phyloP scores from a whole-genome alignment of 2,113 vertebrate genomes.

The Loxodonta africana region DNA sequence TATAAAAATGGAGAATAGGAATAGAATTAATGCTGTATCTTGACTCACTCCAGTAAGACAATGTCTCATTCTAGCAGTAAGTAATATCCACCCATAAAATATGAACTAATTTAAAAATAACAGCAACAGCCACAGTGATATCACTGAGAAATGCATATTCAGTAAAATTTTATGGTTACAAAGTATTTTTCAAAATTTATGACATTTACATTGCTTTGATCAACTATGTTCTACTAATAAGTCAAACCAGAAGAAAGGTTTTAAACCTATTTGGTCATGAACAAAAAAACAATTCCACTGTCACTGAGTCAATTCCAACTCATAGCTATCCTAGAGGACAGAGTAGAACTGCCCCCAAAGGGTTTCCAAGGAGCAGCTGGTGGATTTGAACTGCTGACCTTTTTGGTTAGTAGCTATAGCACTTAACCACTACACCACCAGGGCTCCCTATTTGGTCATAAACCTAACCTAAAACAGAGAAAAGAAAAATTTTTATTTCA shows the following conservation, averaged over 20 bases:
- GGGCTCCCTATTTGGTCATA: not conserved
- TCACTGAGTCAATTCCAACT: no score
- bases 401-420: no score
- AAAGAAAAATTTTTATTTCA: not conserved
- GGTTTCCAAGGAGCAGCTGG: not conserved
- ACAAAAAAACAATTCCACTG: no score
- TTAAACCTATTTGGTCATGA: not conserved
- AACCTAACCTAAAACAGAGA: not conserved
- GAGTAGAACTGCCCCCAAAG: no score
- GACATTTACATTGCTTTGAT: no score
- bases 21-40: not conserved
- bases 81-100: not conserved
- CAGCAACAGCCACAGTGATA: not conserved
- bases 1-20: not conserved
- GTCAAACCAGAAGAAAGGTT: constrained; percentile 48
- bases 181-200: constrained; percentile 8
- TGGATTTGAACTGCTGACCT: no score
- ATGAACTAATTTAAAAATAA: constrained; percentile 5
- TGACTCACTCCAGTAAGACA: not conserved
- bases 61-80: not conserved
- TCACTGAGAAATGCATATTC: not conserved
- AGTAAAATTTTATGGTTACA: constrained; percentile 22
- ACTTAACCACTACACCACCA: no score
- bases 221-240: not conserved
- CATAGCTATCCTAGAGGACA: no score